Percentiles rank a stretch among this genome's conserved stretches.
Evolutionary conservation across 2,797 vertebrate genomes (phyloP).

Genomic region (Smutsia temminckii): DNA sequence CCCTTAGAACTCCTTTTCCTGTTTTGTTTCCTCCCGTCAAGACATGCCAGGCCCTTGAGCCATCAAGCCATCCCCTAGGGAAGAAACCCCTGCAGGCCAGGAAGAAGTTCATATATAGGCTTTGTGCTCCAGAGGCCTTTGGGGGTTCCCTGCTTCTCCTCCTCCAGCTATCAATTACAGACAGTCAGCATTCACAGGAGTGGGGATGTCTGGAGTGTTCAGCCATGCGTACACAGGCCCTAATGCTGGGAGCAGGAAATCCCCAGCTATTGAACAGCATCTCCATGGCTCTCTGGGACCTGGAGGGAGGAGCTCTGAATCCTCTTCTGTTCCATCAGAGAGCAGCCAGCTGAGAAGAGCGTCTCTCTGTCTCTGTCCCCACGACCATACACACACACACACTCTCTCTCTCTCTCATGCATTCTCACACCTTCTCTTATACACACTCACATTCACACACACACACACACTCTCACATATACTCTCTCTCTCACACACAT

Average conservation of each 20-base stretch:
- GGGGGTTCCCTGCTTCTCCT: background rate
- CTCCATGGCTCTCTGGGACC: background rate
- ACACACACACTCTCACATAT: too few species aligned
- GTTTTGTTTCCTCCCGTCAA: background rate
- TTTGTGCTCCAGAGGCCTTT: background rate
- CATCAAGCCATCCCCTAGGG: background rate
- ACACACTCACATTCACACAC: background rate
- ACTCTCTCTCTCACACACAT: background rate
- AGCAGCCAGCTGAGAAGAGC: background rate
- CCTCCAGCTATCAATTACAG: background rate
- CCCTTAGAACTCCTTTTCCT: background rate
- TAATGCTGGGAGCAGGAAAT: background rate
- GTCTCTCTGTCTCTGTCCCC: background rate
- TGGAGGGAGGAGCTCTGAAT: background rate
- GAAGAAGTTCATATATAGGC: background rate
- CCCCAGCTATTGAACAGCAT: background rate
- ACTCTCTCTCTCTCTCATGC: background rate
- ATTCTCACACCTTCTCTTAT: background rate
- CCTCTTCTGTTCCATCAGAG: background rate
- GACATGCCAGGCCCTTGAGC: background rate
- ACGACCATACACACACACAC: too few species aligned
- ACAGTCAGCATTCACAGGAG: background rate
- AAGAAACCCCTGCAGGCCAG: background rate
- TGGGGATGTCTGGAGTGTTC: background rate
- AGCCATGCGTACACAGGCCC: background rate